Percentiles rank a stretch among this genome's conserved stretches.
Evolutionary conservation across 2,888 invertebrate species (phyloP).

Genomic region (Drosophila demipolita): DNA sequence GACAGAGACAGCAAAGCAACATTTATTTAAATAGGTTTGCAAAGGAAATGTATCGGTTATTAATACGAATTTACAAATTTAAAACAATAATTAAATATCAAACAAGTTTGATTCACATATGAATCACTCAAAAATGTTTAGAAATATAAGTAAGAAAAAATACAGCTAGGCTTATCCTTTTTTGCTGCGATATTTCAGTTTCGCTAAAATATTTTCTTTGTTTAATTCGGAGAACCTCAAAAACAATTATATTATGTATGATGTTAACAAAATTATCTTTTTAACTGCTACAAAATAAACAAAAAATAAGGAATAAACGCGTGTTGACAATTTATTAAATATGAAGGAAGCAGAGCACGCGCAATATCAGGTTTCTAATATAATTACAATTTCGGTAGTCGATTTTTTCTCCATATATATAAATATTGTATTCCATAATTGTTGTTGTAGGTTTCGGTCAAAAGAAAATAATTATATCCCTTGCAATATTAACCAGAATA

Average conservation of each 20-base stretch:
- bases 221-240: not conserved
- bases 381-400: not conserved
- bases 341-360: no score
- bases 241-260: not conserved
- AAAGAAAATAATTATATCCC: not conserved
- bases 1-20: constrained; percentile 26
- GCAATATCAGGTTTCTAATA: no score
- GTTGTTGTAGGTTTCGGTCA: not conserved
- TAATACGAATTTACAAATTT: not conserved
- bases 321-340: no score
- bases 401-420: not conserved
- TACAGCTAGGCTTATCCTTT: not conserved
- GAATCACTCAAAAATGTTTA: not conserved
- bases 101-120: not conserved
- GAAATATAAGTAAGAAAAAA: not conserved
- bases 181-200: not conserved
- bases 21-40: not conserved
- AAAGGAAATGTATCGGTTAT: not conserved
- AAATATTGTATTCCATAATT: not conserved
- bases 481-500: not conserved
- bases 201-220: no score
- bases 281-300: no score
- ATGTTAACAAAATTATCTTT: no score
- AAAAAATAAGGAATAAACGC: no score
- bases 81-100: not conserved